Conservation (phyloP, 2,113 vertebrate genomes). For the Trichechus manatus region DNA sequence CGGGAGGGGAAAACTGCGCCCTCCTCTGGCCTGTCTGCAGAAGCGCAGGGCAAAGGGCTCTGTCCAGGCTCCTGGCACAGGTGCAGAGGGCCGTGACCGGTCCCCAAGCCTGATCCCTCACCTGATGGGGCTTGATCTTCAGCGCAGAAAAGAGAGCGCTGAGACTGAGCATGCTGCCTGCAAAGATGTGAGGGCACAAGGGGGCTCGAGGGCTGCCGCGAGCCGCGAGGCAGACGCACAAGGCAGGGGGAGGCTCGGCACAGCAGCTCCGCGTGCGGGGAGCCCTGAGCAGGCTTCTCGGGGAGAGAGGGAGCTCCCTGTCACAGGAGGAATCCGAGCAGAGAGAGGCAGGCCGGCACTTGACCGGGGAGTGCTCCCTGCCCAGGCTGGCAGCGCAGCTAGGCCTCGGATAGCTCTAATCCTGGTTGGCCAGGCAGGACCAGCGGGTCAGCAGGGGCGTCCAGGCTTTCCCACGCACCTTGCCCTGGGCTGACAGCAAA, state of each 20-base stretch:
- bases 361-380: slow-evolving; percentile 29
- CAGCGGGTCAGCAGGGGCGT: neutral
- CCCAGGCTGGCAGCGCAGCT: slow-evolving; percentile 13
- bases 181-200: slow-evolving; percentile 38
- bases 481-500: neutral
- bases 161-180: neutral
- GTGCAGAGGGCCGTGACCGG: neutral
- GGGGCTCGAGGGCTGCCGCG: neutral
- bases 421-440: neutral
- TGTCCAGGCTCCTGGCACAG: neutral
- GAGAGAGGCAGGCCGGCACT: neutral
- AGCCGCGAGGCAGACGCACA: neutral
- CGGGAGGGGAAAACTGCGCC: neutral
- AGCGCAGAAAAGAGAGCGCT: neutral
- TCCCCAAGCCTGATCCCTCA: neutral
- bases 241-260: neutral
- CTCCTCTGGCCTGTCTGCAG: slow-evolving; percentile 46
- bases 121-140: neutral
- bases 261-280: neutral
- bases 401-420: neutral
- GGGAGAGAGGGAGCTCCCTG: slow-evolving; percentile 43
- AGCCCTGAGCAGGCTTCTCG: neutral
- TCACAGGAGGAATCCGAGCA: slow-evolving; percentile 50
- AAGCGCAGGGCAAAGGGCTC: slow-evolving; percentile 48
- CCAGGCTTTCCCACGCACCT: neutral